Evolutionary conservation across 30 jellyfish, hydroid and myxozoan genomes (phyloP).

Genomic region (Hydractinia echinata): DNA sequence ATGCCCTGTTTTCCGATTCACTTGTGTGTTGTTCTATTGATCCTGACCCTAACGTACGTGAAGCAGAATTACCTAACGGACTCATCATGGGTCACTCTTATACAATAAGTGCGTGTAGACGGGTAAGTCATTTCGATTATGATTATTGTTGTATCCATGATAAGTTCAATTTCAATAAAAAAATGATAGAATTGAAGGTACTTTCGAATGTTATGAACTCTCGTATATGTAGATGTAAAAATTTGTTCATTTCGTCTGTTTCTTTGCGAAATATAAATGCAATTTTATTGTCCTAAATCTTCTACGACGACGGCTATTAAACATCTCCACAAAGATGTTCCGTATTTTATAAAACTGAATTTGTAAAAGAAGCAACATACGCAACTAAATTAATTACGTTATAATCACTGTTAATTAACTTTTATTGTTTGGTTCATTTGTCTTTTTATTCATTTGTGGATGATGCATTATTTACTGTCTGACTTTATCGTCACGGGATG

Average conservation of each 20-base stretch:
- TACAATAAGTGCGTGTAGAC: conserved; percentile 64
- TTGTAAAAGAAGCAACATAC: too few relatives aligned
- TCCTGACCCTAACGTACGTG: conserved; percentile 83
- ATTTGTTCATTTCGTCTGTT: neutral
- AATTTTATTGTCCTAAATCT: too few relatives aligned
- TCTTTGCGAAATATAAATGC: neutral
- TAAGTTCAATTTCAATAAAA: too few relatives aligned
- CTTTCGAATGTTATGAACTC: too few relatives aligned
- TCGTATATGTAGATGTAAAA: neutral
- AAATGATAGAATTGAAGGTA: too few relatives aligned
- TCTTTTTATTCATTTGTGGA: too few relatives aligned
- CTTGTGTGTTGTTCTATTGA: conserved; percentile 92
- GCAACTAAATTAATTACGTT: neutral
- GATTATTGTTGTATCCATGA: too few relatives aligned
- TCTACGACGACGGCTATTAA: too few relatives aligned
- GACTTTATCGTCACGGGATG: too few relatives aligned
- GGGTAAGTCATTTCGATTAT: conserved; percentile 28
- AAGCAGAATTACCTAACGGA: conserved; percentile 82
- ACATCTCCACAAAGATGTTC: too few relatives aligned
- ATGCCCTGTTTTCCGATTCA: conserved; percentile 71
- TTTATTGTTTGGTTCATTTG: neutral
- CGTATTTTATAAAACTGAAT: too few relatives aligned
- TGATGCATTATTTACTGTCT: too few relatives aligned
- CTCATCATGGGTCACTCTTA: conserved; percentile 89
- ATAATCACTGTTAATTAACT: neutral